Evolutionary conservation across 2,888 invertebrate species (phyloP).

Genomic region (Antheraea yamamai): DNA sequence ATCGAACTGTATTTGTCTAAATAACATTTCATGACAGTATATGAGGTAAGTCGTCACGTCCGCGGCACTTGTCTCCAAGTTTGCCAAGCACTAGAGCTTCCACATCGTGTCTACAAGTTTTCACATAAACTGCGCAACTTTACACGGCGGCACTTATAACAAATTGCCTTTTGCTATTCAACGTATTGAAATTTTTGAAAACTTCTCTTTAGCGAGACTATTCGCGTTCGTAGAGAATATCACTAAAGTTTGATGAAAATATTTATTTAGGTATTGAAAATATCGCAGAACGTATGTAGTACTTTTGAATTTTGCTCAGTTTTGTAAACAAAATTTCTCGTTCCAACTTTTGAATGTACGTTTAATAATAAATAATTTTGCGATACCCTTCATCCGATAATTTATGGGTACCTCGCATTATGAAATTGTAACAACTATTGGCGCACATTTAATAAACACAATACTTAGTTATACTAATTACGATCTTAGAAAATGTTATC

Average conservation of each 20-base stretch:
- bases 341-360: background rate
- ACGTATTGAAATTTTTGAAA: conserved; percentile 62
- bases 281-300: background rate
- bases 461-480: background rate
- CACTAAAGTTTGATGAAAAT: conserved; percentile 26
- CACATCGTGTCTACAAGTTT: conserved; percentile 70
- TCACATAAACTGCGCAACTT: conserved; percentile 76
- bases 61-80: conserved; percentile 69
- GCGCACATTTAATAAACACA: background rate
- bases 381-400: background rate
- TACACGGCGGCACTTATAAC: conserved; percentile 62
- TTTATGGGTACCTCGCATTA: background rate
- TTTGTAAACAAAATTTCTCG: background rate
- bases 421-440: background rate
- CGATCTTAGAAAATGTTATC: no score
- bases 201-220: conserved; percentile 36
- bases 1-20: background rate
- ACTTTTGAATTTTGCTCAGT: background rate
- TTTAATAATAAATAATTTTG: background rate
- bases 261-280: conserved; percentile 3
- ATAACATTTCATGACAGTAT: conserved; percentile 46
- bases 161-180: conserved; percentile 65
- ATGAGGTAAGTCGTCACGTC: conserved; percentile 66
- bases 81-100: conserved; percentile 54
- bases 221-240: conserved; percentile 34